These are phyloP conservation scores for Matsumurasca onukii DNA, from an alignment of 1,140 invertebrate species.

Conservation along the genomic window DNA sequence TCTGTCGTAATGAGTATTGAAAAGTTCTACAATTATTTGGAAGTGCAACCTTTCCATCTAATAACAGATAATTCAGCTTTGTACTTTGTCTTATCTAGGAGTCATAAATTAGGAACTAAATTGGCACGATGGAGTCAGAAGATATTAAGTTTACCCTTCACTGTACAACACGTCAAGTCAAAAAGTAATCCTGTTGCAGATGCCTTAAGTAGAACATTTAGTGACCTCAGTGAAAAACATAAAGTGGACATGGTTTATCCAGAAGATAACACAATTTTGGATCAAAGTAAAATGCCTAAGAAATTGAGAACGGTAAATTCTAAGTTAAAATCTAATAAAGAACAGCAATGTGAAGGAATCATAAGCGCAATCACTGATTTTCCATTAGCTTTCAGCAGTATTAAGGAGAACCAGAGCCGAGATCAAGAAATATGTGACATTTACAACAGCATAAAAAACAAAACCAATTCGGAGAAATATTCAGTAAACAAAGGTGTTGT, in stretches of 20 bases:
- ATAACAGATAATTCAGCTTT: not conserved
- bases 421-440: too few relatives aligned
- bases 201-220: too few relatives aligned
- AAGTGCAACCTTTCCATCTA: not conserved
- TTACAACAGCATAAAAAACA: not conserved
- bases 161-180: too few relatives aligned
- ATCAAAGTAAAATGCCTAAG: not conserved
- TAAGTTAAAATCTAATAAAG: not conserved
- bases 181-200: too few relatives aligned
- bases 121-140: not conserved
- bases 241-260: not conserved
- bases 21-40: conserved; percentile 1
- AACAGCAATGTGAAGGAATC: not conserved
- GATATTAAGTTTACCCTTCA: not conserved
- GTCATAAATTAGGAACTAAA: not conserved
- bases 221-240: not conserved
- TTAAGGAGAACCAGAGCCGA: too few relatives aligned
- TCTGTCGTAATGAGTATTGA: not conserved
- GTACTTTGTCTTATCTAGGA: not conserved
- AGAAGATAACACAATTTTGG: not conserved
- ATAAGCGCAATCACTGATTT: too few relatives aligned
- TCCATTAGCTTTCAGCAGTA: too few relatives aligned
- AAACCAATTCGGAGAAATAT: not conserved
- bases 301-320: not conserved
- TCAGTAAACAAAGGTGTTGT: not conserved